These are phyloP conservation scores for Schizaphis graminum DNA, from an alignment of 2,888 invertebrate species.

Conservation along the genomic window DNA sequence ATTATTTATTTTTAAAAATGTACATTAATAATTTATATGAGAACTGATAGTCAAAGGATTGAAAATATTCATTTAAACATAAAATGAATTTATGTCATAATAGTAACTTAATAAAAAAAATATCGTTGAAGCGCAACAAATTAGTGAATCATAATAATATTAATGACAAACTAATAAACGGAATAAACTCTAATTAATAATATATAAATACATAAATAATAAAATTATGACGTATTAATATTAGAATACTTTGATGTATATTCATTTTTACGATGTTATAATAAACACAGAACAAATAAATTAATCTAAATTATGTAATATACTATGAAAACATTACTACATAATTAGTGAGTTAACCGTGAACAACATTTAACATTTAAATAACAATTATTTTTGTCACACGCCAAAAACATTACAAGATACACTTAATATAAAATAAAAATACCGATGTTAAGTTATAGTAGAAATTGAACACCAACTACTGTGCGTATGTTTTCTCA, in stretches of 20 bases:
- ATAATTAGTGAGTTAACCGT: background rate
- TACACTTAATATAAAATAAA: background rate
- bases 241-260: background rate
- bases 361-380: background rate
- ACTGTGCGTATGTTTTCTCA: background rate
- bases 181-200: background rate
- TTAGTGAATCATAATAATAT: background rate
- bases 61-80: background rate
- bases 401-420: background rate
- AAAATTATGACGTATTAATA: background rate
- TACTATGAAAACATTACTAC: background rate
- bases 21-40: background rate
- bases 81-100: background rate
- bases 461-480: background rate
- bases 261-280: background rate
- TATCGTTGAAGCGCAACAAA: background rate
- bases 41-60: background rate
- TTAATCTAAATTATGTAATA: background rate
- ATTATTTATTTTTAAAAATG: background rate
- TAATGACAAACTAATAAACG: background rate
- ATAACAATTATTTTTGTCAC: constrained; percentile 22
- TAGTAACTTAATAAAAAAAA: background rate
- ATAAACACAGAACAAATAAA: background rate
- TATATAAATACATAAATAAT: background rate
- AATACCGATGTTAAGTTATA: constrained; percentile 5